Percentiles rank a stretch among this genome's conserved stretches.
Conservation (phyloP, 2,888 invertebrate genomes). For the Dione juno region DNA sequence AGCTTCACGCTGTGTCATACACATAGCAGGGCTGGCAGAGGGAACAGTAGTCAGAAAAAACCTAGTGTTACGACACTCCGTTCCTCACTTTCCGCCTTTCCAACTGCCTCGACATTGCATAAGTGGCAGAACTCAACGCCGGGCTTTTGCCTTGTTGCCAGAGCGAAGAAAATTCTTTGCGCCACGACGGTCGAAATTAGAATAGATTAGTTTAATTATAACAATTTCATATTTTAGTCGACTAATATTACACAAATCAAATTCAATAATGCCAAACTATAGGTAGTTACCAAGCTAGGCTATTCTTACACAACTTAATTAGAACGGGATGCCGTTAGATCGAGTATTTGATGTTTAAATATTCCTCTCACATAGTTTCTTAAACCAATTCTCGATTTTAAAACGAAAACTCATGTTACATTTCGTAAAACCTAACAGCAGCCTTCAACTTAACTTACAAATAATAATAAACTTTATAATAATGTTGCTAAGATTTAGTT, state of each 20-base stretch:
- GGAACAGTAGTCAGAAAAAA: not conserved
- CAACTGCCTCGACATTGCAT: too few relatives aligned
- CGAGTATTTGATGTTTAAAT: conserved; percentile 44
- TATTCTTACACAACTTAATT: conserved; percentile 44
- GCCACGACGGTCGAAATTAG: too few relatives aligned
- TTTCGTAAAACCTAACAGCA: conserved; percentile 49
- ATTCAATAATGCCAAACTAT: not conserved
- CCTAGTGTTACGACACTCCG: not conserved
- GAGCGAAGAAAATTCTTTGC: too few relatives aligned
- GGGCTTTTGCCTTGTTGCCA: too few relatives aligned
- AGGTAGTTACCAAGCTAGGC: conserved; percentile 23
- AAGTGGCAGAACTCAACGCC: too few relatives aligned
- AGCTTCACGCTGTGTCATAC: not conserved
- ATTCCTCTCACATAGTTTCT: conserved; percentile 48
- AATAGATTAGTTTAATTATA: too few relatives aligned
- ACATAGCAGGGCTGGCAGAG: too few relatives aligned
- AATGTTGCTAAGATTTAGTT: conserved; percentile 28
- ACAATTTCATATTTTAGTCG: too few relatives aligned
- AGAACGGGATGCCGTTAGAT: conserved; percentile 45
- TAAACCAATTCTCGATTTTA: conserved; percentile 47
- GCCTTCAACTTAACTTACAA: conserved; percentile 39
- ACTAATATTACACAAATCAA: not conserved
- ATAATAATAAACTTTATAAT: conserved; percentile 34
- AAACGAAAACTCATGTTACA: conserved; percentile 51
- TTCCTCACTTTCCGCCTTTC: not conserved